Conservation (phyloP, 2,113 vertebrate genomes). For the Ctenodactylus gundi region DNA sequence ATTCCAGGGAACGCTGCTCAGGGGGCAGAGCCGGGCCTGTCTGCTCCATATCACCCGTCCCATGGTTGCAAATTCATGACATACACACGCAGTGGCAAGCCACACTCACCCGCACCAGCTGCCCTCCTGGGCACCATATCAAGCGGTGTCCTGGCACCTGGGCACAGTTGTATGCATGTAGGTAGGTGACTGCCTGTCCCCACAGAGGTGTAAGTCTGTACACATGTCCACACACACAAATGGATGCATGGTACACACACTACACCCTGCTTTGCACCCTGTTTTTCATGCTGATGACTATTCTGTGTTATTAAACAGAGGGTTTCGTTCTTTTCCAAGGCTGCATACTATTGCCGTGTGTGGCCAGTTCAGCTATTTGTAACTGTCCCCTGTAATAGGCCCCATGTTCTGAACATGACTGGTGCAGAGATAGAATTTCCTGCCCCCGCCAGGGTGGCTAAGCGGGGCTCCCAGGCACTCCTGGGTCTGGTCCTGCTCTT, state of each 20-base stretch:
- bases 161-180: neutral
- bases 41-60: no score
- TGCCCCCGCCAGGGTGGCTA: accelerated
- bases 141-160: neutral
- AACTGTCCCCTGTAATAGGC: neutral
- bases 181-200: neutral
- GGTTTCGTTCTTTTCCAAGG: neutral
- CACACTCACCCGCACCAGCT: neutral
- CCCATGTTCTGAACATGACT: accelerated
- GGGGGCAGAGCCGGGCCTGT: neutral
- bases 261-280: accelerated
- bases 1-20: neutral
- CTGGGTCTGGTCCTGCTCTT: neutral
- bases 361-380: neutral
- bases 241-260: neutral
- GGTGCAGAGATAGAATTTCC: accelerated
- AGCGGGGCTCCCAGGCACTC: neutral
- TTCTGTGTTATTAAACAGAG: accelerated
- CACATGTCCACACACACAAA: neutral
- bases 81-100: no score
- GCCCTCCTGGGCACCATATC: neutral
- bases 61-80: no score
- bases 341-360: neutral
- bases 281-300: neutral
- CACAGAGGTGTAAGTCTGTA: neutral